Conservation (phyloP, 1,140 invertebrate species). For the Ectropis grisescens region DNA sequence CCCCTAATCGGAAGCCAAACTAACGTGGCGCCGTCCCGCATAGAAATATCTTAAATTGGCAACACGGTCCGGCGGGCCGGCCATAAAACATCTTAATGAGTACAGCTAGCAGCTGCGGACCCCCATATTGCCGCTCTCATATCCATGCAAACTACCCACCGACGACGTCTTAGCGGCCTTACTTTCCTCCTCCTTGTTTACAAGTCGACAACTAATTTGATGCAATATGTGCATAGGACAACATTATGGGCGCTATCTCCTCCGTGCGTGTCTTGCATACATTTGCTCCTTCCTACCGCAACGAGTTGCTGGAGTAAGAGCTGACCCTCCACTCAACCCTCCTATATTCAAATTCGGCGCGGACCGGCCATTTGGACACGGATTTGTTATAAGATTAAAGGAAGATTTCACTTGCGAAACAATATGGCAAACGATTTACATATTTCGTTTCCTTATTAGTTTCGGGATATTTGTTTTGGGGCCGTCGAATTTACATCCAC, state of each 20-base stretch:
- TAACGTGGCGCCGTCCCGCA: slow-evolving; percentile 60
- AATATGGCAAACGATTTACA: slow-evolving; percentile 69
- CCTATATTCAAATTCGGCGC: slow-evolving; percentile 66
- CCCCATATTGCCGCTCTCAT: slow-evolving; percentile 63
- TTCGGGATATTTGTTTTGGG: slow-evolving; percentile 69
- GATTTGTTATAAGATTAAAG: slow-evolving; percentile 73
- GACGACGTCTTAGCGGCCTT: slow-evolving; percentile 59
- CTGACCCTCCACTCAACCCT: slow-evolving; percentile 58
- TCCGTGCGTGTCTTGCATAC: slow-evolving; percentile 62
- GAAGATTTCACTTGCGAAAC: slow-evolving; percentile 71
- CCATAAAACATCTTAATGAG: slow-evolving; percentile 70
- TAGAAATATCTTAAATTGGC: slow-evolving; percentile 69
- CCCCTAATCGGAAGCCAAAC: slow-evolving; percentile 67
- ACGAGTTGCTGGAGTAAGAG: slow-evolving; percentile 25
- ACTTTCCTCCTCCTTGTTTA: slow-evolving; percentile 63
- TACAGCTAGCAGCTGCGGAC: slow-evolving; percentile 57
- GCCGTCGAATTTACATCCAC: slow-evolving; percentile 65
- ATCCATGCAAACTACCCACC: slow-evolving; percentile 66
- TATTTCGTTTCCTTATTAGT: slow-evolving; percentile 71
- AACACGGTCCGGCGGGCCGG: slow-evolving; percentile 61
- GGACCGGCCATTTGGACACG: slow-evolving; percentile 67
- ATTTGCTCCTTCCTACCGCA: slow-evolving; percentile 47
- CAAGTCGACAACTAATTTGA: slow-evolving; percentile 70
- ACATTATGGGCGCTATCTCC: slow-evolving; percentile 60
- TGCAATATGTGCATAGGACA: slow-evolving; percentile 71